Conservation (phyloP, 2,888 invertebrate species). For the Helicoverpa assulta region DNA sequence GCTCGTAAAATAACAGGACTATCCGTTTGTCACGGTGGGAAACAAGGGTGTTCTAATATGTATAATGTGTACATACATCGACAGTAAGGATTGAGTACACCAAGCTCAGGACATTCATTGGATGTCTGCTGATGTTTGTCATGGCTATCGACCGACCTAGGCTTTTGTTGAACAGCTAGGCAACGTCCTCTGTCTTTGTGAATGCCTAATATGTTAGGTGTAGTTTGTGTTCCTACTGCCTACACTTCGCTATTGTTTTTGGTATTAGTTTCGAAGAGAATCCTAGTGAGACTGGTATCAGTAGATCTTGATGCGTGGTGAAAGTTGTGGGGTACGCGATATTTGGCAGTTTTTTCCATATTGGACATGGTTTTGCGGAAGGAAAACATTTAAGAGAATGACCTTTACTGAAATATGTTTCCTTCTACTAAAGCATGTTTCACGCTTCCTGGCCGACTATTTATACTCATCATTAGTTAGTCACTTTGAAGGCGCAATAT, state of each 20-base stretch:
- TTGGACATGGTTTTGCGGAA: too few species aligned
- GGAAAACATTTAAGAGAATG: too few species aligned
- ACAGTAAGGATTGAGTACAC: conserved; percentile 9
- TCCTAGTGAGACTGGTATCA: not conserved
- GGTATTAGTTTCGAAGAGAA: not conserved
- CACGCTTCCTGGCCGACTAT: not conserved
- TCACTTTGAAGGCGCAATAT: not conserved
- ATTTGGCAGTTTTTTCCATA: too few species aligned
- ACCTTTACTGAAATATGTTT: too few species aligned
- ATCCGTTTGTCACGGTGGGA: too few species aligned
- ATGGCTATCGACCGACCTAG: conserved; percentile 30
- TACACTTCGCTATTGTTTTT: conserved; percentile 16
- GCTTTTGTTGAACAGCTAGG: conserved; percentile 40
- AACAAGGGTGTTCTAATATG: not conserved
- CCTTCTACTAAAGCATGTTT: too few species aligned
- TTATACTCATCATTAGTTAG: not conserved
- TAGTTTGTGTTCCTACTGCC: conserved; percentile 25
- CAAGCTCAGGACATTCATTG: conserved; percentile 24
- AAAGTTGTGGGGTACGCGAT: not conserved
- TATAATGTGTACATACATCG: not conserved
- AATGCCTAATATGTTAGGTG: conserved; percentile 36
- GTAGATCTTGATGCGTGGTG: not conserved
- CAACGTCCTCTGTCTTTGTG: conserved; percentile 47
- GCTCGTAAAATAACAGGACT: too few species aligned
- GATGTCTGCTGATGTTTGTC: conserved; percentile 52